A percentile compares a stretch with the other conserved stretches of the same genome.
Conservation (phyloP, 1,140 invertebrate species). For the Gryllus bimaculatus region DNA sequence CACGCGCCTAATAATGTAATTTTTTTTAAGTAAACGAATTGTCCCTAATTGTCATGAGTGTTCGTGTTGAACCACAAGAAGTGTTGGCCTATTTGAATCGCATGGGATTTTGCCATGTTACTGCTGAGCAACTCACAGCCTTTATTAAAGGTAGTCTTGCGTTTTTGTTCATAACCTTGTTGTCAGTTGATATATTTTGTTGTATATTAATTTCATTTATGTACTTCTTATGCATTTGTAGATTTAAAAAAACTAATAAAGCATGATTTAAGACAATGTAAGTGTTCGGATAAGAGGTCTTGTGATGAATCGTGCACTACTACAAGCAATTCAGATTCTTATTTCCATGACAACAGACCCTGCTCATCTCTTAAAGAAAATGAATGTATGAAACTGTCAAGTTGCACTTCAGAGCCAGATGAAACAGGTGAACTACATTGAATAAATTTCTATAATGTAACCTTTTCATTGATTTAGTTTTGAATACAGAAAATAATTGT, state of each 20-base stretch:
- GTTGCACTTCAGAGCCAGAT: too few relatives aligned
- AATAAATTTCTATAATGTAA: not conserved
- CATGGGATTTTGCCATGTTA: not conserved
- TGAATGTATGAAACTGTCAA: too few relatives aligned
- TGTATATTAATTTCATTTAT: not conserved
- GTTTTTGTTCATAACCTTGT: not conserved
- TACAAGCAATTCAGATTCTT: too few relatives aligned
- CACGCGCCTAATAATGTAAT: too few relatives aligned
- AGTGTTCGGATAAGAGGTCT: not conserved
- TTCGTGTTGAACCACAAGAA: not conserved
- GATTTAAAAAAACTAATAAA: not conserved
- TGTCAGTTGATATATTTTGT: not conserved
- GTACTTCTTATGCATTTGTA: not conserved
- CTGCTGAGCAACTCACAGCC: not conserved
- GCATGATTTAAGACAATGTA: not conserved
- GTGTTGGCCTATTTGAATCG: not conserved
- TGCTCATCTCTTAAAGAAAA: too few relatives aligned
- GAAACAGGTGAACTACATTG: too few relatives aligned
- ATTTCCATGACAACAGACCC: too few relatives aligned
- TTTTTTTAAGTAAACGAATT: too few relatives aligned
- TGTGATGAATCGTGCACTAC: too few relatives aligned
- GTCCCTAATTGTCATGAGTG: not conserved
- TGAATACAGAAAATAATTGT: not conserved
- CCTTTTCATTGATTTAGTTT: not conserved
- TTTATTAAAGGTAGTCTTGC: not conserved